phyloP scores from a whole-genome alignment of 2,888 invertebrate species.

The Spisula solida region DNA sequence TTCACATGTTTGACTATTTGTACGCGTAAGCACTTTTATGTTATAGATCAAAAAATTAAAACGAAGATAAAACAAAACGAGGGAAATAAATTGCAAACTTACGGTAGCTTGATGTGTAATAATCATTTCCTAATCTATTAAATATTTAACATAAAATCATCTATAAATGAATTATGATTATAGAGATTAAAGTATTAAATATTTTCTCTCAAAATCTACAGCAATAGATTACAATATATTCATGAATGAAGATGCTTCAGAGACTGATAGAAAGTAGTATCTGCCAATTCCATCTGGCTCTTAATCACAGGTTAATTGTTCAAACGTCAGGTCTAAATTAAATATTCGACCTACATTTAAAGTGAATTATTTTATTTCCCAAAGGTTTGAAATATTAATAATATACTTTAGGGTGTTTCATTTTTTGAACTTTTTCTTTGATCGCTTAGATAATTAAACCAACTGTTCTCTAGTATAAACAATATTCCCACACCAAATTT shows the following conservation, averaged over 20 bases:
- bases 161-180: slow-evolving; percentile 19
- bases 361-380: no score
- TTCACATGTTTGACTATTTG: no score
- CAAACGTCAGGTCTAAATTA: no score
- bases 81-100: background rate
- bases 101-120: background rate
- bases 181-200: slow-evolving; percentile 12
- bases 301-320: background rate
- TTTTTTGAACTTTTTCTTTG: no score
- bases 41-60: no score
- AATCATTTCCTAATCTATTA: slow-evolving; percentile 28
- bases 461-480: no score
- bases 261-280: background rate
- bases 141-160: slow-evolving; percentile 21
- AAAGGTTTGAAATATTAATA: no score
- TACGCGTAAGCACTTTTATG: no score
- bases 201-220: background rate
- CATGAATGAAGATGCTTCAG: background rate
- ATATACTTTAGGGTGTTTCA: no score
- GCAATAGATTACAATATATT: background rate
- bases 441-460: no score
- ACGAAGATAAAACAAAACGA: background rate
- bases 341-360: no score
- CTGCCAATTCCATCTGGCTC: background rate
- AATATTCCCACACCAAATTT: no score